Base-by-base conservation (phyloP, 1,140 invertebrate species). In the Spodoptera litura region DNA sequence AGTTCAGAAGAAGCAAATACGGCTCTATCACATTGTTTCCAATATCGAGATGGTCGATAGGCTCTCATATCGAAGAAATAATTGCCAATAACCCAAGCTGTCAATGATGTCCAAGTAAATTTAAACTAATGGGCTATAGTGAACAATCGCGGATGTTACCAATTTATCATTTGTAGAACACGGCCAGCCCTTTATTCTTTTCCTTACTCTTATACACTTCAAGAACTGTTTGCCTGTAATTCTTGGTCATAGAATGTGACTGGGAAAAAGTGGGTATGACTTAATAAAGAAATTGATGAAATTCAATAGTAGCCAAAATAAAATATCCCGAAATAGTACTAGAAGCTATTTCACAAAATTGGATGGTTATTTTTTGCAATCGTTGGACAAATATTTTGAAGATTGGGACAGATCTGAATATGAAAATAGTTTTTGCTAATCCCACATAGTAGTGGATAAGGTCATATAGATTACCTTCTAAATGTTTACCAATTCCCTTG, bases 141-240 rank as follows among this genome's bases (percentile, higher is more conserved):
- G 52, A 74, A 81, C 62, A 72, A 70, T 79, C 62, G 80, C 81
- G 85, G 85, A 87, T 78, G 82, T 72, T n/a, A 62, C 76, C 84
- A 85, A 87, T 87, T 87, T 84, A 81, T 81, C 62, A 80, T 81
- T 49, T 81, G 52, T 78, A 53, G 56, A 13, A 31, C 58, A 5
- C 56, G 13, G 10, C 4, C 9, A 35, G 56, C 66, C 66, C 76
- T 78, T 78, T 53, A 38, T 53, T 59, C 66, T 71, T 78, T 78
- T 35, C 62, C 55, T 68, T 20, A 59, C 38, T 75, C 25, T 35
- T 13, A 61, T 49, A 52, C 55, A 52, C 27, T n/a, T 35, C 15
- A 13, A 56, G 38, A 73, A 59, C 9, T 62, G 31, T 31, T 31
- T 52, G 64, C 51, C 13, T 27, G 8, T 52, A 25, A 6, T 51